A percentile compares a stretch with the other conserved stretches of the same genome.
These are phyloP conservation scores for Petromus typicus DNA, from an alignment of 2,113 vertebrate genomes.

Conservation along the genomic window DNA sequence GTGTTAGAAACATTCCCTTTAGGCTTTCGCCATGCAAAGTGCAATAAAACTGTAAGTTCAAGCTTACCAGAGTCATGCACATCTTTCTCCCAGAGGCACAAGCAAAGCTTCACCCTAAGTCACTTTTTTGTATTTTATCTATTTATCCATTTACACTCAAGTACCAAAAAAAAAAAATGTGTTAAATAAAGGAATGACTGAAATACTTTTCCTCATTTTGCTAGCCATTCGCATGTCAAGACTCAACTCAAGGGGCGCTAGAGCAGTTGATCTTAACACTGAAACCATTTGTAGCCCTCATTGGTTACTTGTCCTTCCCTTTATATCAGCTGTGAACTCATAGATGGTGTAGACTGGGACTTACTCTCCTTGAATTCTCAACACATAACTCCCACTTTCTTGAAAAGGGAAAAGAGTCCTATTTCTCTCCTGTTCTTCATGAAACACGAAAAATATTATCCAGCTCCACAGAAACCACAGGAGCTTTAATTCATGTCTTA, in stretches of 20 bases:
- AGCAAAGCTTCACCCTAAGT: neutral
- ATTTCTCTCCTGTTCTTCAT: neutral
- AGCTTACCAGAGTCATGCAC: neutral
- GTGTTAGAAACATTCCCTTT: neutral
- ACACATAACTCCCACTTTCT: neutral
- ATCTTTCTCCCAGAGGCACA: neutral
- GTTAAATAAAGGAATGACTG: neutral
- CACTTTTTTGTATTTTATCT: neutral
- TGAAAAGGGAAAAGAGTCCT: neutral
- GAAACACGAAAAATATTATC: neutral
- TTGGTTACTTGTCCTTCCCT: neutral
- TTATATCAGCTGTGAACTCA: neutral
- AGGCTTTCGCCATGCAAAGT: neutral
- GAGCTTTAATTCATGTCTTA: neutral
- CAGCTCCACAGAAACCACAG: neutral
- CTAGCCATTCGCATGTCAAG: constrained; percentile 23
- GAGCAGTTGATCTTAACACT: neutral
- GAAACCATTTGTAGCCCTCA: neutral
- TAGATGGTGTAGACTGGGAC: neutral
- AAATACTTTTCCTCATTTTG: neutral
- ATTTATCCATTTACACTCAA: neutral
- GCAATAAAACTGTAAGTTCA: neutral
- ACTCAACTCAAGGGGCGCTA: neutral
- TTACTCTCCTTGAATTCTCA: neutral
- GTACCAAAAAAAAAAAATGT: neutral